Evolutionary conservation across 2,113 vertebrate species (phyloP), one percentile per base, ranked within the genome.

Genomic region (Zingel zingel): DNA sequence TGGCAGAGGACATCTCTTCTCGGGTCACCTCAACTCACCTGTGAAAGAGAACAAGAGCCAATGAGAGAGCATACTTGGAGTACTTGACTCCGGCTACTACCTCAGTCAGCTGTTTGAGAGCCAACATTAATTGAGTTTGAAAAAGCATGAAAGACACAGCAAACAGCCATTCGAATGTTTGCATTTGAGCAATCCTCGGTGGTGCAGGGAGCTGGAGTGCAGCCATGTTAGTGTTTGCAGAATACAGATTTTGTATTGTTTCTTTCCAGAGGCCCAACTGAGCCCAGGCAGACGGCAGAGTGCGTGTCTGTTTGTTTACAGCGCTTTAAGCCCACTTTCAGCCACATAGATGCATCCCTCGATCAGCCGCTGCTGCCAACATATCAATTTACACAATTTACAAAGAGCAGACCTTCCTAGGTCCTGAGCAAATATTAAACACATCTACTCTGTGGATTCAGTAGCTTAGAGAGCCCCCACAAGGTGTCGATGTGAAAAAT

Each of bases 241-340:
- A 87, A 83, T 81, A 84, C 86, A 94, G 82, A 86, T 83, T 92
- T 79, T 76, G 19, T 84, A 67, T 90, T 92, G 78, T 90, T 90
- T 88, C 85, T 91, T 57, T 70, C 81, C 67, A 64, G 82, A 88
- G 90, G 83, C 87, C 90, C 87, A 86, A 83, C 92, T 90, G 82
- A 81, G 90, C 91, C 88, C 93, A 65, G 77, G 94, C 95, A 95
- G 86, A 88, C 93, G 76, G 86, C 92, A 82, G 90, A 87, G 90
- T 91, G 85, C 86, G 87, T 82, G 90, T 88, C 93, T 95, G 92
- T 95, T 95, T 97, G 96, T 97, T 98, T 97, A 97, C 94, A 96
- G 93, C 96, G 91, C 88, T 87, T 36, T 89, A 95, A 96, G 93
- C 93, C 91, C 90, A 73, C 88, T 95, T 93, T 87, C 85, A 91